Evolutionary conservation across 2,797 vertebrate species (phyloP).

Genomic region (Eupleurogrammus muticus): DNA sequence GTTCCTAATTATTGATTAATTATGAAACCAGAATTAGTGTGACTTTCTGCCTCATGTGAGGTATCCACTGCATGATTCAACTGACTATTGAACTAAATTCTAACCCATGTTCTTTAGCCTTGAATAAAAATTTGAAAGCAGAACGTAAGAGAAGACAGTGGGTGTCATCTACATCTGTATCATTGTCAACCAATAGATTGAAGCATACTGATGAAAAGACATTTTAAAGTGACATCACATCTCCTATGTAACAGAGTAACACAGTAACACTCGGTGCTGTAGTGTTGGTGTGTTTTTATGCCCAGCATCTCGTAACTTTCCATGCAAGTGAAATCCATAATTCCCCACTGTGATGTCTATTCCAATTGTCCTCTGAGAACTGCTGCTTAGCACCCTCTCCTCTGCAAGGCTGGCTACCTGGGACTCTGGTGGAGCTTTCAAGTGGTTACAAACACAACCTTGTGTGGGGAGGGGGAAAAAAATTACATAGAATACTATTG

Average conservation of each 20-base stretch:
- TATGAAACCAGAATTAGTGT: too few species aligned
- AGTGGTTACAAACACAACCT: conserved; percentile 59
- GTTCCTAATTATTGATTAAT: too few species aligned
- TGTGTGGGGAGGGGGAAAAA: conserved; percentile 10
- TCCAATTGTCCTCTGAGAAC: conserved; percentile 69
- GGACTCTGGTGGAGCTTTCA: conserved; percentile 35
- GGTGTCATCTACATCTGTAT: neutral
- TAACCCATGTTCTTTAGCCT: conserved; percentile 10
- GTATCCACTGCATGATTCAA: conserved; percentile 31
- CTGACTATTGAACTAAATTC: conserved; percentile 23
- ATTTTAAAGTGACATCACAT: neutral
- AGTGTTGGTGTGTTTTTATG: conserved; percentile 16
- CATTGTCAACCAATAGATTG: neutral
- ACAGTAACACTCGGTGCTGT: conserved; percentile 4
- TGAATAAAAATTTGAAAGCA: conserved; percentile 26
- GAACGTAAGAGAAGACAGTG: neutral
- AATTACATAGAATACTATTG: too few species aligned
- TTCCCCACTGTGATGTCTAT: conserved; percentile 75
- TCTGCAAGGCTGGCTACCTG: conserved; percentile 51
- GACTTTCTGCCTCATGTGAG: too few species aligned
- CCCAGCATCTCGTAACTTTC: conserved; percentile 41
- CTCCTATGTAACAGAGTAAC: neutral
- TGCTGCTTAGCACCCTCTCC: conserved; percentile 84
- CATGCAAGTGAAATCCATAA: conserved; percentile 44
- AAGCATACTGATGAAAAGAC: neutral